phyloP scores from a whole-genome alignment of 2,113 vertebrate genomes.

The Atrichornis clamosus region DNA sequence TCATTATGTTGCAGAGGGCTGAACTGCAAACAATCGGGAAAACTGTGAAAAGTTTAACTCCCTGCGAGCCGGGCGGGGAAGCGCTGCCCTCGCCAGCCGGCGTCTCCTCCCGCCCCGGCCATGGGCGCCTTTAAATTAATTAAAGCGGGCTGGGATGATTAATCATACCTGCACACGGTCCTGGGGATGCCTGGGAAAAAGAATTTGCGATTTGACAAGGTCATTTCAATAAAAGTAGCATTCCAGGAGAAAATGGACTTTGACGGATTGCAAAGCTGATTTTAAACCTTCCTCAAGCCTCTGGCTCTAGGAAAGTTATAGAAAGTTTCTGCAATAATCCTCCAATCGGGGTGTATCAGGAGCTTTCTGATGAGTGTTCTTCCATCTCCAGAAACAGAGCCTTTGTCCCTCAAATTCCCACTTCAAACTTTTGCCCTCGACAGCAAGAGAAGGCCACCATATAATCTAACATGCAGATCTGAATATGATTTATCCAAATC shows the following conservation, averaged over 20 bases:
- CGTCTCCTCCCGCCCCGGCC: neutral
- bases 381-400: neutral
- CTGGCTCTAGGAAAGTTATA: constrained; percentile 16
- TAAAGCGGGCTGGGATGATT: neutral
- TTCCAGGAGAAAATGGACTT: constrained; percentile 34
- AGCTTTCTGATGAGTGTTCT: neutral
- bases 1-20: constrained; percentile 80
- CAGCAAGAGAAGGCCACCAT: neutral
- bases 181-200: constrained; percentile 17
- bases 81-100: neutral
- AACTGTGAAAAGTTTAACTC: constrained; percentile 80
- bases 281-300: constrained; percentile 49
- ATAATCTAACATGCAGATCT: constrained; percentile 38
- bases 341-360: neutral
- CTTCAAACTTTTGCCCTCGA: neutral
- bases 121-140: neutral
- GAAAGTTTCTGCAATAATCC: neutral
- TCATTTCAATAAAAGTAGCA: constrained; percentile 43
- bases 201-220: constrained; percentile 34
- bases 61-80: constrained; percentile 50
- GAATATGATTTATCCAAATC: constrained; percentile 71
- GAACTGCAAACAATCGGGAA: constrained; percentile 81
- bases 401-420: neutral
- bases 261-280: constrained; percentile 20
- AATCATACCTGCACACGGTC: constrained; percentile 18